Base-by-base conservation (phyloP, 2,113 vertebrate genomes). In the Cynoglossus semilaevis region DNA sequence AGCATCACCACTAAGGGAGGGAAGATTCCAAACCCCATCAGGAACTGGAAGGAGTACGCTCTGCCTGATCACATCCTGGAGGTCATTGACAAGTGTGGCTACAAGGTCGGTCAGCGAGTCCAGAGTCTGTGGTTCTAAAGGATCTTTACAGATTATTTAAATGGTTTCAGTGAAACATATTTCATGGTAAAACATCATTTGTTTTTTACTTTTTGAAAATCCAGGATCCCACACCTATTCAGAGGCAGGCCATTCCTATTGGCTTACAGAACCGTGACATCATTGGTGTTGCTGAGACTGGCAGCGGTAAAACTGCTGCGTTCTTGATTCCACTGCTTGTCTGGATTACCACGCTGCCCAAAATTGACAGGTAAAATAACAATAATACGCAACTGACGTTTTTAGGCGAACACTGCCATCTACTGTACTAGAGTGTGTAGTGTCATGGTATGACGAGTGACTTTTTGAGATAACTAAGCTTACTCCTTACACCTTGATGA, bases 1-100 rank as follows among this genome's bases (percentile, higher is more conserved):
- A 99, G 95, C 88, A 98, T 99, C 85, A 99, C 97, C 76, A 98
- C 97, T 72, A 99, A 99, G 76, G 97, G 97, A 17, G 96, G 97
- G 73, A 98, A 97, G 85, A 99, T 99, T 62, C 97, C 97, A 0
- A 98, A 99, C 67, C 97, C 97, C 72, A 97, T 99, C 86, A 93
- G 97, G 60, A 97, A 94, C 89, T 99, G 97, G 97, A 98, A 98
- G 78, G 97, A 98, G 64, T 98, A 96, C 22, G 85, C 86, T 0
- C 84, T 99, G 75, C 97, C 97, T 0, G 93, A 92, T 0, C 97
- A 99, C 82, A 98, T 99, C 83, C 79, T 97, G 87, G 96, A 99
- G 78, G 97, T 99, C 88, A 99, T 99, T 17, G 96, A 99, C 85
- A 95, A 96, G 72, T 99, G 97, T 0, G 97, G 97, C 70, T 98